Conservation (phyloP, 1,140 invertebrate species). For the Drosophila repleta region DNA sequence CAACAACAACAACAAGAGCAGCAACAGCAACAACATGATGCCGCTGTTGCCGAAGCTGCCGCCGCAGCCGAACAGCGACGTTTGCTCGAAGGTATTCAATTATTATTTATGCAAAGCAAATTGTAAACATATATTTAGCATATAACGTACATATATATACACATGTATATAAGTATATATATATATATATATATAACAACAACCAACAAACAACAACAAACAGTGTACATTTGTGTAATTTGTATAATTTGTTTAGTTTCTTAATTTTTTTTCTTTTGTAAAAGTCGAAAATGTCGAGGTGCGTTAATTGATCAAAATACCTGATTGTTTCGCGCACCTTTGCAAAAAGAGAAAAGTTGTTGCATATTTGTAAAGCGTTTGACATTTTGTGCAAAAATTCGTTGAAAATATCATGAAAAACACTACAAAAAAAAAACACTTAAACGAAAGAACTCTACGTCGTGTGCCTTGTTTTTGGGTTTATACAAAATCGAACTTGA, state of each 20-base stretch:
- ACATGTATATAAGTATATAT: conserved; percentile 25
- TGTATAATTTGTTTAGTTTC: conserved; percentile 51
- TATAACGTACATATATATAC: conserved; percentile 32
- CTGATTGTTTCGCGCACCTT: conserved; percentile 20
- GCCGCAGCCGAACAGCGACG: conserved; percentile 80
- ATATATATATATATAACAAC: conserved; percentile 14
- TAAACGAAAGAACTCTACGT: conserved; percentile 38
- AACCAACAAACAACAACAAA: conserved; percentile 24
- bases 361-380: conserved; percentile 23
- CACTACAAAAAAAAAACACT: conserved; percentile 75
- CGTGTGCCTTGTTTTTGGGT: conserved; percentile 46
- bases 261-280: conserved; percentile 14
- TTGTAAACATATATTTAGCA: conserved; percentile 48
- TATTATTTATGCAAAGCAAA: conserved; percentile 62
- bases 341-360: neutral
- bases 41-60: conserved; percentile 71
- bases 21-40: conserved; percentile 51
- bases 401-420: conserved; percentile 58
- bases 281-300: conserved; percentile 12
- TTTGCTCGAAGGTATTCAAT: conserved; percentile 82
- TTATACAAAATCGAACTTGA: conserved; percentile 33
- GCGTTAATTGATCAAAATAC: conserved; percentile 10
- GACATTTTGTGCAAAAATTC: conserved; percentile 61
- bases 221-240: conserved; percentile 58
- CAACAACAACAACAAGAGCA: conserved; percentile 31